Conservation (phyloP, 2,888 invertebrate genomes). For the Stenchaetothrips biformis region DNA sequence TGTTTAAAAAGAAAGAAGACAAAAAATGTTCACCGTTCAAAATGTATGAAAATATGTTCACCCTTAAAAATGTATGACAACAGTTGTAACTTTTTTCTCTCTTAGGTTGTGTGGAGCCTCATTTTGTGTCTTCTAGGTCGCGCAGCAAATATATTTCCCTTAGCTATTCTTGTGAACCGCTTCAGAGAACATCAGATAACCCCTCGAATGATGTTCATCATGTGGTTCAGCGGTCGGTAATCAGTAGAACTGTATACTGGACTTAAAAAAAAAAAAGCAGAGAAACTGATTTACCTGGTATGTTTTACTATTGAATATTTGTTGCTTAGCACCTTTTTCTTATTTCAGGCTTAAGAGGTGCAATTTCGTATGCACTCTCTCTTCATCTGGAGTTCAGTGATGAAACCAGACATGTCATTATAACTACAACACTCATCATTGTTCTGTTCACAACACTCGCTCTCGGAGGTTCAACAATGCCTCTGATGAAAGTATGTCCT, state of each 20-base stretch:
- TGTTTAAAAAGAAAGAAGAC: conserved; percentile 8
- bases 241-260: conserved; percentile 39
- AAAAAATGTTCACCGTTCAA: background rate
- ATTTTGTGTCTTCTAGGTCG: conserved; percentile 86
- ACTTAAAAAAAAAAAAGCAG: too few relatives aligned
- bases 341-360: conserved; percentile 76
- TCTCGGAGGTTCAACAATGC: conserved; percentile 97
- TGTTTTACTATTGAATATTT: conserved; percentile 21
- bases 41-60: background rate
- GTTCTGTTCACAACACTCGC: conserved; percentile 92
- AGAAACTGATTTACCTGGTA: background rate
- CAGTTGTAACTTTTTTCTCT: conserved; percentile 22
- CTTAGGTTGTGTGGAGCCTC: conserved; percentile 81
- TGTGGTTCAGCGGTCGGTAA: conserved; percentile 91
- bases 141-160: conserved; percentile 94
- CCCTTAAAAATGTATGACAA: background rate
- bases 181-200: conserved; percentile 98
- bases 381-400: conserved; percentile 90
- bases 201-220: conserved; percentile 97
- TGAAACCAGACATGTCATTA: conserved; percentile 92
- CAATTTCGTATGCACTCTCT: conserved; percentile 95
- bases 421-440: conserved; percentile 96
- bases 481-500: conserved; percentile 66
- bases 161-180: conserved; percentile 87
- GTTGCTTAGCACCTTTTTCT: background rate